phyloP scores from a whole-genome alignment of 2,888 invertebrate genomes.

The Mimas tiliae region DNA sequence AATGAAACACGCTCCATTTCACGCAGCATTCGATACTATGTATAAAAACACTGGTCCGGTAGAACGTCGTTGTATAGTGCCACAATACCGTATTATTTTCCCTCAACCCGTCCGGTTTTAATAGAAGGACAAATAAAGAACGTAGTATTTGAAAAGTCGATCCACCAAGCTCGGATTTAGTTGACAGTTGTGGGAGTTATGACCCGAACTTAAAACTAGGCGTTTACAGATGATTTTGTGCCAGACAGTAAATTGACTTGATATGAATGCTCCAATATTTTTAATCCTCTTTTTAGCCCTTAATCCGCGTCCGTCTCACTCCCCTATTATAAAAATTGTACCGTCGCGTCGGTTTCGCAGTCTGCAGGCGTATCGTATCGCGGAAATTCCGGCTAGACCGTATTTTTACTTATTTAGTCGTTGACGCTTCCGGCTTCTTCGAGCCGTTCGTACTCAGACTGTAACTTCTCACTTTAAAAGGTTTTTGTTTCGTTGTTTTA shows the following conservation, averaged over 20 bases:
- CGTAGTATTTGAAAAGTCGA: neutral
- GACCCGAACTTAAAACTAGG: neutral
- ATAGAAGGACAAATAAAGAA: conserved; percentile 4
- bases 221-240: neutral
- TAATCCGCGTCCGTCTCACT: neutral
- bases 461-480: conserved; percentile 44
- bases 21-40: conserved; percentile 28
- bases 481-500: conserved; percentile 36
- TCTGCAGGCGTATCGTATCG: conserved; percentile 30
- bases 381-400: conserved; percentile 31
- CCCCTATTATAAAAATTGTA: conserved; percentile 26
- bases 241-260: neutral
- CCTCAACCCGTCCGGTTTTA: conserved; percentile 3
- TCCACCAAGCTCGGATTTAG: neutral
- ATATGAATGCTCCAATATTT: neutral
- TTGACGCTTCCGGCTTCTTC: conserved; percentile 36
- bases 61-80: neutral
- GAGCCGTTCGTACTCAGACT: conserved; percentile 33
- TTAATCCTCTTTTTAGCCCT: neutral
- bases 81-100: conserved; percentile 10
- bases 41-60: neutral
- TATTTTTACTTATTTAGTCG: conserved; percentile 49
- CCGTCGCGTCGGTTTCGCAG: conserved; percentile 31
- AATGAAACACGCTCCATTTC: conserved; percentile 54
- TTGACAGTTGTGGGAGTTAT: neutral